A percentile compares a stretch with the other conserved stretches of the same genome.
phyloP scores from a whole-genome alignment of 2,113 vertebrate genomes.

The Pteruthius melanotis region DNA sequence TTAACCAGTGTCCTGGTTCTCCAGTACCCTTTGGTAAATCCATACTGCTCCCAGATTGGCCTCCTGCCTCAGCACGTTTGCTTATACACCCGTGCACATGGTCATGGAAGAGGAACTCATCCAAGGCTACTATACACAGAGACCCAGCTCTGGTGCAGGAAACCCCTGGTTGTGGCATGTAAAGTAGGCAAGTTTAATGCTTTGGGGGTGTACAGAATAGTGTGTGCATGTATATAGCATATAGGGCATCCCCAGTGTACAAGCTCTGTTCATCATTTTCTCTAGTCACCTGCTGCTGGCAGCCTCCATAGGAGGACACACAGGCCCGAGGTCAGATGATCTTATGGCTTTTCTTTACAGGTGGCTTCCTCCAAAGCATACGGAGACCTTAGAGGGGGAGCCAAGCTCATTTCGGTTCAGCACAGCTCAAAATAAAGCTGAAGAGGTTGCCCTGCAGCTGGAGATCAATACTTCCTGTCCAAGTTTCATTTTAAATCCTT shows the following conservation, averaged over 20 bases:
- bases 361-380: conserved; percentile 41
- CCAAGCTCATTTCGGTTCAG: rapidly evolving
- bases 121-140: not conserved
- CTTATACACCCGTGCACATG: rapidly evolving
- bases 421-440: not conserved
- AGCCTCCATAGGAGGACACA: not conserved
- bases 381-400: not conserved
- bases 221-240: too few relatives aligned
- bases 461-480: not conserved
- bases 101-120: not conserved
- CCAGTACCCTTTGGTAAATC: not conserved
- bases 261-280: not conserved
- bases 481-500: not conserved
- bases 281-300: not conserved
- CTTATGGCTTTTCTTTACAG: not conserved
- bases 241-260: not conserved
- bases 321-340: rapidly evolving
- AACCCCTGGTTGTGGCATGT: not conserved
- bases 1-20: not conserved
- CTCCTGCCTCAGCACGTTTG: not conserved
- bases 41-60: rapidly evolving
- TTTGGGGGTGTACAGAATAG: not conserved
- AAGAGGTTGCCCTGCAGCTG: not conserved
- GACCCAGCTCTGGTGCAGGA: not conserved
- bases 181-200: not conserved